Base-by-base conservation (phyloP, 2,113 vertebrate genomes). In the Heliornis fulica region DNA sequence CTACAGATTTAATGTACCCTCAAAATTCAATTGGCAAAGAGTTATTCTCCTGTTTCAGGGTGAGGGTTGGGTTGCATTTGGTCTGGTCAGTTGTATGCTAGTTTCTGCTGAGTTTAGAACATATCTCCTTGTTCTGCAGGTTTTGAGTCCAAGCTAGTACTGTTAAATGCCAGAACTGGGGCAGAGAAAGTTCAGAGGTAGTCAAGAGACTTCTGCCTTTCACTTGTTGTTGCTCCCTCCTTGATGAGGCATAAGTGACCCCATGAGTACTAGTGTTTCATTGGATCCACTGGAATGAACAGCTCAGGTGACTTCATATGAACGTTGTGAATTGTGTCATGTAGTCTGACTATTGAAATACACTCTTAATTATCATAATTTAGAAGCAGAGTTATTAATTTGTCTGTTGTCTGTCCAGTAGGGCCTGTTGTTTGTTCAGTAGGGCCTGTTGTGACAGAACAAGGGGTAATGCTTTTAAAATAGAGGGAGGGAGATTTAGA, bases 201-300 rank as follows among this genome's bases (percentile, higher is more conserved):
- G 15, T 65, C 81, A 43, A 61, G 45, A 43, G 8, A 21, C 9
- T 88, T 78, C 26, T 43, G 57, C 18, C 28, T 94, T 66, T 65
- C 12, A 18, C n/a, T 57, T 87, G n/a, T 5, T 3, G 8, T 66
- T 83, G 17, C 6, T 72, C 13, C 20, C n/a, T 61, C 38, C 31
- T 16, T 74, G 31, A 54, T 50, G 54, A 53, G 45, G 34, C 19
- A 3, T 9, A 31, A 57, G 36, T 61, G 63, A 65, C 15, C 36
- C 29, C 16, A 0, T 9, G 59, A 53, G 28, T n/a, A 12, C n/a
- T 48, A 0, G 2, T 22, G 10, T 60, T 64, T 70, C 26, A n/a
- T 38, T 88, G 50, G 22, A 7, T 26, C 19, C 43, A 5, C 31
- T 43, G 56, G 51, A 54, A 10, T 56, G 50, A 38, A 16, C 20